Conservation (phyloP, 2,113 vertebrate species). For the mouse (Mus musculus) region DNA sequence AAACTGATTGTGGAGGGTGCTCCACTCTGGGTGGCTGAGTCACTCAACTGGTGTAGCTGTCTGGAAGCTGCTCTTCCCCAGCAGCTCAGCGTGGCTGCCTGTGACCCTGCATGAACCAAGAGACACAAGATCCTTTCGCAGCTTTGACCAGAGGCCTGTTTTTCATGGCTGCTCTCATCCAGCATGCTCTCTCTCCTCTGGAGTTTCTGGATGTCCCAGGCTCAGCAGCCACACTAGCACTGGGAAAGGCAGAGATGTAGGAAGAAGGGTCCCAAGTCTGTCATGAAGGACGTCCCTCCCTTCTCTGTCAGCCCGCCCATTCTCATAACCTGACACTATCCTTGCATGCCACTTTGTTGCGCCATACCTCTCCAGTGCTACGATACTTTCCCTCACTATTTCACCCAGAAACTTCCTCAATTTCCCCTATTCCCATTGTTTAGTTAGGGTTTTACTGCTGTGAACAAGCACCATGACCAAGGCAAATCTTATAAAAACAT, state of each 20-base stretch:
- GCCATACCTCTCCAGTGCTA: neutral
- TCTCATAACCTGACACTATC: neutral
- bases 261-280: neutral
- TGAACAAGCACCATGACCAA: too few relatives aligned
- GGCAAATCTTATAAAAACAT: too few relatives aligned
- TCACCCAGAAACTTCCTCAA: neutral
- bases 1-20: fast-evolving
- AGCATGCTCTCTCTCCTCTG: fast-evolving
- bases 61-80: neutral
- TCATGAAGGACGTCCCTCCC: fast-evolving
- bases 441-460: too few relatives aligned
- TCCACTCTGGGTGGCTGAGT: neutral
- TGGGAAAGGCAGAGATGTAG: neutral
- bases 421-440: too few relatives aligned
- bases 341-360: too few relatives aligned
- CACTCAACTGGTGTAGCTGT: too few relatives aligned
- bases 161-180: neutral
- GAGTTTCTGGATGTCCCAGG: fast-evolving
- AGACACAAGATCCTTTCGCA: neutral
- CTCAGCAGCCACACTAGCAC: neutral
- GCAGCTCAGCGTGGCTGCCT: neutral
- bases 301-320: too few relatives aligned
- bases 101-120: neutral
- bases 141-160: neutral
- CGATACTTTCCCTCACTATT: neutral